Base-by-base conservation (phyloP, 1,140 invertebrate species). In the Orchesella cincta region DNA sequence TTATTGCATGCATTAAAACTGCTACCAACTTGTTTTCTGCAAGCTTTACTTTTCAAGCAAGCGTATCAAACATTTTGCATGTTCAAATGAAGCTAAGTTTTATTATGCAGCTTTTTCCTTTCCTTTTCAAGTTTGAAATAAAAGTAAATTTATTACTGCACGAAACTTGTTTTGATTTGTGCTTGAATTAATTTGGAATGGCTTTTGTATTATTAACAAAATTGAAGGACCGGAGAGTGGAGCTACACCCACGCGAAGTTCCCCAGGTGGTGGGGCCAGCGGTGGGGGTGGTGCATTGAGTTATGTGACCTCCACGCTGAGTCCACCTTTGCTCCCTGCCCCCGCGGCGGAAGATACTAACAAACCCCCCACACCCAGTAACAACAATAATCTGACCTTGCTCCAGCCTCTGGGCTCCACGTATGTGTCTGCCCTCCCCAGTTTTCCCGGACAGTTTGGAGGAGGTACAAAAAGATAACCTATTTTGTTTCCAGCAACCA, bases 321-420 rank as follows among this genome's bases (percentile, higher is more conserved):
- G 28, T n/a, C 62, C 62, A 67, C 62, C 62, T 2, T 3, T 67
- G 8, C 29, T 67, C 8, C 26, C 62, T 67, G 62, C 62, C 62
- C 33, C 62, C 33, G 62, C 62, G 5, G 28, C 62, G 29, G 62
- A 67, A 29, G 62, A 67, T 67, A 67, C 62, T 67, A 67, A 67
- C 62, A 67, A 67, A 23, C 62, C 62, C 31, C 62, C 62, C 23
- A 67, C 62, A 5, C 62, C 62, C 31, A 67, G 62, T 67, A 67
- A 67, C 62, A 67, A 67, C 62, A 67, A 67, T 67, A 67, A 67
- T 67, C 31, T 67, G 62, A 67, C 62, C 62, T 67, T 67, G 62
- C 62, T 67, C 62, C 62, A 67, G n/a, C 62, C 62, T 31, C 23
- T 67, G 26, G 62, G 62, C 31, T 67, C 62, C 31, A 31, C 62